Evolutionary conservation across 2,797 vertebrate species (phyloP), one percentile per base, ranked within the genome.

Genomic region (Enteromius unitaeniatus): DNA sequence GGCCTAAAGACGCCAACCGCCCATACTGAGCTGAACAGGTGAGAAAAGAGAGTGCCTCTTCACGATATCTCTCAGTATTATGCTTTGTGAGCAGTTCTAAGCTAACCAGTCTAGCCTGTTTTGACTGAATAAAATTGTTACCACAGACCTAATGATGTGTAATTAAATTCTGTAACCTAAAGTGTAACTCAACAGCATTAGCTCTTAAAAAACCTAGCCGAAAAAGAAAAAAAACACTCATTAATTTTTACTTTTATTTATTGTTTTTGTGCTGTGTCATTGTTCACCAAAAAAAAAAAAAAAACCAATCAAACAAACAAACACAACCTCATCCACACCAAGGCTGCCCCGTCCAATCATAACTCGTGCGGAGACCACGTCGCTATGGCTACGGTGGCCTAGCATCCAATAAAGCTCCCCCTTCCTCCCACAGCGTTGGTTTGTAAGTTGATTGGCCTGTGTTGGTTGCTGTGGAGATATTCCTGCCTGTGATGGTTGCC

Each of bases 1-100:
- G 98, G 94, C 97, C 98, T 72, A 99, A 99, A 95, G 98, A 99
- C 49, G 97, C 98, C 92, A 99, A 98, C 94, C 95, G 97, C 91
- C 98, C 98, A 93, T 99, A 99, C 93, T 99, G 91, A 92, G 91
- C 74, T 37, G n/a, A 42, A 40, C 79, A 86, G 83, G 80, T 80
- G 70, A 40, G 81, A 13, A 53, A 53, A 42, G 11, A n/a, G n/a
- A 47, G 53, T 11, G 15, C 58, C 72, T 64, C 21, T 49, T 55
- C n/a, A 65, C 51, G 21, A 58, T 60, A 60, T 47, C 17, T 81
- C 23, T 60, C 23, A 23, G 51, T 68, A 53, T 34, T 79, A 64
- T 80, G 65, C 78, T 73, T 58, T 80, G 65, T 81, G 68, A 45
- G 26, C 79, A 47, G 68, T 49, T 64, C 79, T 81, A 47, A 73